A percentile compares a stretch with the other conserved stretches of the same genome.
Conservation (phyloP, 2,113 vertebrate genomes). For the Rana temporaria region DNA sequence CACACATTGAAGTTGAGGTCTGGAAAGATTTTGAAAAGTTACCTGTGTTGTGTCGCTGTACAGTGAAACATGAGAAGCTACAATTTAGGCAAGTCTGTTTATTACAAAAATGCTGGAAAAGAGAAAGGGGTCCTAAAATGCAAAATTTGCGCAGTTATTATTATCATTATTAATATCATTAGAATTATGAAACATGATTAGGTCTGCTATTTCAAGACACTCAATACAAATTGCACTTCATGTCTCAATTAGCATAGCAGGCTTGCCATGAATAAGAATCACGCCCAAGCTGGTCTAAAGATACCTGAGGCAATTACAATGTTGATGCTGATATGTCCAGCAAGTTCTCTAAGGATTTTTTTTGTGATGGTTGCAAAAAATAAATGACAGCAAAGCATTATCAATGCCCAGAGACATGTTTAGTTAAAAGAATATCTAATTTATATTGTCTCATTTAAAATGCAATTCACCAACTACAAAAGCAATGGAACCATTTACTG, state of each 20-base stretch:
- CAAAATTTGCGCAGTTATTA: too few relatives aligned
- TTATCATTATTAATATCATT: neutral
- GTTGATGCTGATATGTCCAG: conserved; percentile 33
- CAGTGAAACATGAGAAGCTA: too few relatives aligned
- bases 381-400: conserved; percentile 39
- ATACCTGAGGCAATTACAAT: conserved; percentile 16
- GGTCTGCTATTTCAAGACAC: neutral
- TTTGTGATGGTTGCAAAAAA: neutral
- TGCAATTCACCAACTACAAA: conserved; percentile 10
- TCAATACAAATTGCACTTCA: neutral
- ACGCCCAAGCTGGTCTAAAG: neutral
- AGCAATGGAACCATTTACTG: conserved; percentile 17
- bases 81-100: too few relatives aligned
- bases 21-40: too few relatives aligned
- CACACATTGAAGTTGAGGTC: too few relatives aligned
- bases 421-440: neutral
- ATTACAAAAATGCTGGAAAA: too few relatives aligned
- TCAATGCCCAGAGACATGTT: conserved; percentile 24
- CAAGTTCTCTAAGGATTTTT: conserved; percentile 15
- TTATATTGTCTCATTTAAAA: conserved; percentile 18
- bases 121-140: too few relatives aligned
- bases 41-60: too few relatives aligned
- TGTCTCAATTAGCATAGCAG: neutral
- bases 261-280: neutral
- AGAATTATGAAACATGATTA: neutral